Evolutionary conservation across 1,140 invertebrate genomes (phyloP), one percentile per base, ranked within the genome.

Genomic region (Melanaphis sacchari): DNA sequence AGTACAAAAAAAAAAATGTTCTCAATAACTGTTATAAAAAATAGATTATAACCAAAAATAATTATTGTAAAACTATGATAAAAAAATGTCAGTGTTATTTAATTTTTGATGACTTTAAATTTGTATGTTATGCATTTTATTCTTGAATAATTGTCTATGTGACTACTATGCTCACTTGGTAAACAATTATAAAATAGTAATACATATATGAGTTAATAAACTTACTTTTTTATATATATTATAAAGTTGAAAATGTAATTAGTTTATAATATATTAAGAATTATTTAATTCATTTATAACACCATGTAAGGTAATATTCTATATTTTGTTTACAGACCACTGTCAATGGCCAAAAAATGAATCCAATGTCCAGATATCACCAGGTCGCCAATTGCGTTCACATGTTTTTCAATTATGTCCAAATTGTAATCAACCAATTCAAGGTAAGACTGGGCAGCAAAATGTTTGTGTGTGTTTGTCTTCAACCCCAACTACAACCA

Each of bases 331-430:
- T 93, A 18, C 40, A 87, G 88, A 94, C 52, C 46, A 54, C 36
- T 81, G 36, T 92, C 40, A 93, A 66, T 94, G 91, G 81, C 85
- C 91, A 87, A 92, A 87, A 84, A 38, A 76, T 76, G 90, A 87
- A 88, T 22, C 85, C 49, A 43, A 93, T 81, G 22, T 89, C n/a
- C 52, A 90, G n/a, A 85, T 66, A 84, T 93, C 59, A 49, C 81
- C 76, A 91, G 93, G 93, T 46, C 92, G 93, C 11, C 89, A 94
- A 81, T 54, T 94, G 46, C 94, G 94, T 41, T 94, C 94, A 40
- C 94, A 91, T 49, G 76, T 81, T 49, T 46, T 91, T 87, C 89
- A 90, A 90, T 59, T 92, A 54, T 94, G 94, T 59, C 38, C 84
- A 31, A 66, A 82, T 31, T 94, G 94, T 93, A 85, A 94, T 92